Evolutionary conservation across 1,140 invertebrate species (phyloP), one percentile per base, ranked within the genome.

Genomic region (Panagrolaimus sp.): DNA sequence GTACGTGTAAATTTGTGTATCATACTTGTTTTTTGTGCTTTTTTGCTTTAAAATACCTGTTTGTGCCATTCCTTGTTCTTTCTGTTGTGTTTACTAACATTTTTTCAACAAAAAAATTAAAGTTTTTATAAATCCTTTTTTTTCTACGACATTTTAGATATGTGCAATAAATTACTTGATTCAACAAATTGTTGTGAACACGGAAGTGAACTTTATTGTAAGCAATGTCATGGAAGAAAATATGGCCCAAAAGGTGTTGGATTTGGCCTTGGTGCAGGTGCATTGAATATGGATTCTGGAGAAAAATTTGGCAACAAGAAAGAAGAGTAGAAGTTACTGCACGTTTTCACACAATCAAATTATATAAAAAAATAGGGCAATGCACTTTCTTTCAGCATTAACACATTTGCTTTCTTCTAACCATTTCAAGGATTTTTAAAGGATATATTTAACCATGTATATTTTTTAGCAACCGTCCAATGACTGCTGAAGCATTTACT

Each of bases 201-300:
- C 65, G 91, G 94, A 84, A 90, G 90, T 70, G 90, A 94, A 80
- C 91, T 97, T 78, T 96, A 93, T 87, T 98, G 94, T 86, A 89
- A 91, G 81, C 88, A 89, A 69, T 97, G 94, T 85, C 94, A 96
- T 85, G 90, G 90, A 64, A 88, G 90, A 73, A 90, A 91, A 84
- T 96, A 89, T 82, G 94, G 93, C 47, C 92, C 92, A 24, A 93
- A 92, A 84, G 93, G 93, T 69, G 91, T 93, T 73, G 94, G 77
- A 77, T 98, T 96, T 85, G 94, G 94, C 73, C 91, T 92, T 84
- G 95, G 95, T 80, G 94, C 94, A 83, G 94, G 93, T 71, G 91
- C 91, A 83, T 88, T 97, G 74, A 93, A 90, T 85, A 97, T 93
- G 91, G 94, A 95, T 87, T 87, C 88, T 81, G 91, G 91, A 77